A percentile compares a stretch with the other conserved stretches of the same genome.
phyloP scores from a whole-genome alignment of 2,113 vertebrate species.

The Neoarius graeffei region DNA sequence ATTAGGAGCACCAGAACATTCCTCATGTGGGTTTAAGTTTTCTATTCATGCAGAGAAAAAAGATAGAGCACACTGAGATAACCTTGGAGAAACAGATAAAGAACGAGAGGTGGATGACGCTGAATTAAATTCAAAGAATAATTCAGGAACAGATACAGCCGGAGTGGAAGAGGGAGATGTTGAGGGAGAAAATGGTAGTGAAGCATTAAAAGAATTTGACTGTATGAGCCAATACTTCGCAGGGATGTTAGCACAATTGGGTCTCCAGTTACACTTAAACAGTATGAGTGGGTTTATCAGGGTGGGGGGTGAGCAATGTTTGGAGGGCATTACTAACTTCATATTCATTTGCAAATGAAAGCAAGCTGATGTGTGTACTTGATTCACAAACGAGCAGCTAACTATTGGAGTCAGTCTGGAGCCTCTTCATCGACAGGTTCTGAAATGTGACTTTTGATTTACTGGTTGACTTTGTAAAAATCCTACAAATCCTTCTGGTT shows the following conservation, averaged over 20 bases:
- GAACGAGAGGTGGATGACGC: not conserved
- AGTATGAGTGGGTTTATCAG: constrained; percentile 6
- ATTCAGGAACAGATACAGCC: not conserved
- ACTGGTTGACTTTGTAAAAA: not conserved
- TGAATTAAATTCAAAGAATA: constrained; percentile 4
- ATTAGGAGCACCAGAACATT: constrained; percentile 67
- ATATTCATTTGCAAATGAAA: constrained; percentile 35
- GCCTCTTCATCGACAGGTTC: constrained; percentile 18
- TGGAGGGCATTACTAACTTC: not conserved
- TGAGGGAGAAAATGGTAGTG: constrained; percentile 9
- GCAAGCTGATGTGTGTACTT: constrained; percentile 22
- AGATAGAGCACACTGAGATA: not conserved
- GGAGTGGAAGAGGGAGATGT: not conserved
- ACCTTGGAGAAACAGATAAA: not conserved
- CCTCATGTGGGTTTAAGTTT: constrained; percentile 57
- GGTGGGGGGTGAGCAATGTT: not conserved
- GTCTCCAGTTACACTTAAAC: constrained; percentile 50
- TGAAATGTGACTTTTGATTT: constrained; percentile 7
- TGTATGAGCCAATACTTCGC: constrained; percentile 68
- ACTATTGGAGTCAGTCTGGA: constrained; percentile 30
- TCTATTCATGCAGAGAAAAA: constrained; percentile 66
- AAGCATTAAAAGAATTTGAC: not conserved
- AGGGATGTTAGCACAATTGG: constrained; percentile 69
- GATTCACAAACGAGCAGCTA: constrained; percentile 32
- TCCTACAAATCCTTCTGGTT: not conserved